Conservation (phyloP, 2,888 invertebrate genomes). For the Machimus rusticus region DNA sequence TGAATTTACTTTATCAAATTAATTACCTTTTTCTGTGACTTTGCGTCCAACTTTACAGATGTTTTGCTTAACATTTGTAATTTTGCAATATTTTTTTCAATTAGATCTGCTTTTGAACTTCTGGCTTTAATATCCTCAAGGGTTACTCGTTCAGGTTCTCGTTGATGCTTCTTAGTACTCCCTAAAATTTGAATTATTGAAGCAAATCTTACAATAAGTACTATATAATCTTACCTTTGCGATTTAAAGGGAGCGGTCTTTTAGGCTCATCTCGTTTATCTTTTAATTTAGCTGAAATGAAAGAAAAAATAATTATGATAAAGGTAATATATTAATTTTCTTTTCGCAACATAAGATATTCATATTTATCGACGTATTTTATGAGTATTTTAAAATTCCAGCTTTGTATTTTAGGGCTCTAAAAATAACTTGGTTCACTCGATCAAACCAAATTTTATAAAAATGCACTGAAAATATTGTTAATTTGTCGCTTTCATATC, state of each 20-base stretch:
- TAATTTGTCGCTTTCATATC: no score
- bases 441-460: no score
- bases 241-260: not conserved
- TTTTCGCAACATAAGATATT: no score
- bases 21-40: constrained; percentile 65
- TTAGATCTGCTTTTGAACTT: constrained; percentile 54
- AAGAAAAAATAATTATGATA: not conserved
- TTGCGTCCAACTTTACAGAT: constrained; percentile 54
- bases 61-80: constrained; percentile 64
- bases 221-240: not conserved
- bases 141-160: constrained; percentile 45
- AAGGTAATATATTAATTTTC: not conserved
- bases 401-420: no score
- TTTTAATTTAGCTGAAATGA: constrained; percentile 48
- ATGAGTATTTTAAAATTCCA: no score
- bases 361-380: no score
- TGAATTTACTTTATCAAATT: not conserved
- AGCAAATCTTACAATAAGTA: not conserved
- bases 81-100: constrained; percentile 65
- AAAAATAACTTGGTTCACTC: no score
- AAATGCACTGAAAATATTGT: no score
- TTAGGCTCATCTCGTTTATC: constrained; percentile 48
- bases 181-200: not conserved
- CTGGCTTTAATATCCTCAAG: constrained; percentile 41
- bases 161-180: not conserved